Conservation (phyloP, 2,797 vertebrate species). For the Pseudocheirus occidentalis region DNA sequence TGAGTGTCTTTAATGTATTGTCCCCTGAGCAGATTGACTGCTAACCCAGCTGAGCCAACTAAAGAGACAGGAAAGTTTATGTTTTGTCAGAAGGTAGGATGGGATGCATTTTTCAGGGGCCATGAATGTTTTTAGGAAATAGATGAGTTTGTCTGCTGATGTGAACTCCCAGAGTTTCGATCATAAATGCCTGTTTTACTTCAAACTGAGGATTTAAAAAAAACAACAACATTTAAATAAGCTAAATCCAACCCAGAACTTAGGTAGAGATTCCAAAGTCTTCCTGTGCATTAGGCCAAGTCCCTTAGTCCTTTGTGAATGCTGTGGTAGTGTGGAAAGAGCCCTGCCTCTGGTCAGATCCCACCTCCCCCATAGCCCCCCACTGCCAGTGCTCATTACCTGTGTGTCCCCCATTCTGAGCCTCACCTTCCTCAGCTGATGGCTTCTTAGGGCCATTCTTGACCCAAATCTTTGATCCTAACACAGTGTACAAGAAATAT, state of each 20-base stretch:
- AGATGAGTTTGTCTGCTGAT: neutral
- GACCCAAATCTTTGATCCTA: neutral
- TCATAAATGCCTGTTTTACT: neutral
- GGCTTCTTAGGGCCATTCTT: neutral
- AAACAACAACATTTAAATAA: neutral
- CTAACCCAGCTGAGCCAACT: neutral
- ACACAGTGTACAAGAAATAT: neutral
- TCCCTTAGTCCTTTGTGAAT: neutral
- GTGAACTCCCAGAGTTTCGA: neutral
- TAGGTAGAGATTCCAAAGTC: neutral
- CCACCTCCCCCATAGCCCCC: neutral
- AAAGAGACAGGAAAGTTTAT: neutral
- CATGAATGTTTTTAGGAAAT: neutral
- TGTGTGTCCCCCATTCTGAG: neutral
- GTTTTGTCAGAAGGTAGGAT: neutral
- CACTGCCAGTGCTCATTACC: neutral
- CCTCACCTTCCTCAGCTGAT: neutral
- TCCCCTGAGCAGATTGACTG: neutral
- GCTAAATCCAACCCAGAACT: neutral
- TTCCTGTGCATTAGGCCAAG: neutral
- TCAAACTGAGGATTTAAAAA: neutral
- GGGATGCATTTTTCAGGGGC: neutral
- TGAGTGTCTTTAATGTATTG: neutral
- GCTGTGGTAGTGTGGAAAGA: neutral
- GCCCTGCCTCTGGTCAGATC: neutral